phyloP scores from a whole-genome alignment of 2,797 vertebrate genomes.

The Triplophysa bombifrons region DNA sequence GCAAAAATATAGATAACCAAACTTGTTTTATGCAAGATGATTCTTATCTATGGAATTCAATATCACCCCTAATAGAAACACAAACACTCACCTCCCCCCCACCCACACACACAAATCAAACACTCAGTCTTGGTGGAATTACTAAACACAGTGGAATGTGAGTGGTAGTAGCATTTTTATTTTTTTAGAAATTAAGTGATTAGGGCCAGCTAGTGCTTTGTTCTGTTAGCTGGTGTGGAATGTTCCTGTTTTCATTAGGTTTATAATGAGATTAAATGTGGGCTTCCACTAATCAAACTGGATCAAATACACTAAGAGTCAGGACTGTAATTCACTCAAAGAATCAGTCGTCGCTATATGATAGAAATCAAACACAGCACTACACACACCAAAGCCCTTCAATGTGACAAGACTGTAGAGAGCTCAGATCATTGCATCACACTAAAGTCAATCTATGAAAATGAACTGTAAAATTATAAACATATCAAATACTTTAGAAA shows the following conservation, averaged over 20 bases:
- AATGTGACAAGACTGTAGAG: neutral
- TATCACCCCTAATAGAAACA: constrained; percentile 15
- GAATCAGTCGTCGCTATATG: constrained; percentile 3
- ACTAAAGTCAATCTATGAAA: neutral
- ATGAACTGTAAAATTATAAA: neutral
- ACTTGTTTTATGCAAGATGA: neutral
- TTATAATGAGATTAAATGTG: neutral
- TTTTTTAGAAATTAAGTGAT: constrained; percentile 35
- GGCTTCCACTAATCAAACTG: constrained; percentile 45
- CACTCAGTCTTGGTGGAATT: neutral
- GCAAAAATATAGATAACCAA: neutral
- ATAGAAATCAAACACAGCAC: constrained; percentile 19
- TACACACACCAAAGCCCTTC: constrained; percentile 5
- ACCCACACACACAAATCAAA: neutral
- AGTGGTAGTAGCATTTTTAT: constrained; percentile 4
- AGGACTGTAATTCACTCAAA: constrained; percentile 25
- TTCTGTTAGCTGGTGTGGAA: constrained; percentile 40
- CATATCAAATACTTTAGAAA: neutral
- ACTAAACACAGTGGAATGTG: constrained; percentile 46
- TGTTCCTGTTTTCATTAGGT: constrained; percentile 8
- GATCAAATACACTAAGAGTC: constrained; percentile 3
- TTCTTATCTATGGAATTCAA: neutral
- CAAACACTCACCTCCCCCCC: neutral
- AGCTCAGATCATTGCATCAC: constrained; percentile 15
- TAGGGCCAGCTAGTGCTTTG: constrained; percentile 17